These are phyloP conservation scores for Gambusia yucatana DNA, from an alignment of 2,797 vertebrate genomes.

Conservation along the genomic window DNA sequence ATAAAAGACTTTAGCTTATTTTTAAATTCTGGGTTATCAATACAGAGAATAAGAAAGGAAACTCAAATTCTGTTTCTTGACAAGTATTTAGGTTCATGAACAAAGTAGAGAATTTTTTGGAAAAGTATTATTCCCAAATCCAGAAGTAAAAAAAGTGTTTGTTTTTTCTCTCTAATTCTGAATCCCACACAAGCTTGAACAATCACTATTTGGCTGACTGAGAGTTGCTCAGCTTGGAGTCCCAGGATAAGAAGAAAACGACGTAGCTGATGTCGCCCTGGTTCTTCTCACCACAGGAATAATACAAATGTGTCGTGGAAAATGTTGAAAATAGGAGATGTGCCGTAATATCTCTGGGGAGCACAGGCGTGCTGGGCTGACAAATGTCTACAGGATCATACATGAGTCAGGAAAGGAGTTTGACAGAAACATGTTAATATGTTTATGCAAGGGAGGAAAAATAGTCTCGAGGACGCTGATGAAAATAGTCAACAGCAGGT, in stretches of 20 bases:
- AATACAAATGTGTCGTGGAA: slow-evolving; percentile 25
- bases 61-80: background rate
- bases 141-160: background rate
- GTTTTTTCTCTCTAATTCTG: slow-evolving; percentile 14
- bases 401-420: slow-evolving; percentile 15
- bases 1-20: slow-evolving; percentile 15
- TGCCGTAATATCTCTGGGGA: slow-evolving; percentile 10
- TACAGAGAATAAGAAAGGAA: slow-evolving; percentile 19
- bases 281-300: slow-evolving; percentile 33
- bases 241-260: slow-evolving; percentile 37
- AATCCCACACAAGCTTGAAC: slow-evolving; percentile 2
- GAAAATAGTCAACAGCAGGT: slow-evolving; percentile 29
- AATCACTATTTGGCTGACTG: slow-evolving; percentile 24
- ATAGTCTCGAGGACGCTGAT: background rate
- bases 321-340: slow-evolving; percentile 5
- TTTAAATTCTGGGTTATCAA: slow-evolving; percentile 28
- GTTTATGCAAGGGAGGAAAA: slow-evolving; percentile 1
- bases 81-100: background rate
- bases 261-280: slow-evolving; percentile 29
- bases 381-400: slow-evolving; percentile 11
- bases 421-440: slow-evolving; percentile 8
- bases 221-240: slow-evolving; percentile 33
- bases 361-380: background rate
- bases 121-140: background rate
- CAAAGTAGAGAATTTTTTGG: background rate